Evolutionary conservation across 2,888 invertebrate genomes (phyloP), one percentile per base, ranked within the genome.

Genomic region (Chalcis sispes): DNA sequence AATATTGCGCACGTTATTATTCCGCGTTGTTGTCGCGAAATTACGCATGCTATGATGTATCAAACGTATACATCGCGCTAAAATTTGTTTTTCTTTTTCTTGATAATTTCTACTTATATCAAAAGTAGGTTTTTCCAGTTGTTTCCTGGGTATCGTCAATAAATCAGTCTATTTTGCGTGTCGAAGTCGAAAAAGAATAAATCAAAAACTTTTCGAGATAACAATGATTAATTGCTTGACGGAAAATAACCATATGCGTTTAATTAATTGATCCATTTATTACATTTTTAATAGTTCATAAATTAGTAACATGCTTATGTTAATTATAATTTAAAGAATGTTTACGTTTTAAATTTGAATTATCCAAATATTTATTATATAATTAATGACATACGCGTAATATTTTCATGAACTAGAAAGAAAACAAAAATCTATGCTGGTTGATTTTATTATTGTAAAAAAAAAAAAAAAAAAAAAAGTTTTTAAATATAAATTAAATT

Each of bases 131-230:
- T 46, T 15, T 58, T 42, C 42, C 8, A 10, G 58, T 46, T 18
- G 36, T 40, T 58, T 58, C 36, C n/a, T 27, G n/a, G 62, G 62
- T n/a, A 40, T 36, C 15, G 42, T 15, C 27, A 10, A 46, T 62
- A 59, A 59, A 59, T 59, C 23, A 62, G n/a, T 40, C 40, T 40
- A 23, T 20, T 59, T 32, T 42, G 18, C 25, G 61, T 25, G 5
- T 62, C 8, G 18, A 48, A 15, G 59, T 48, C 10, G 58, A 29
- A 20, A 42, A 25, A 64, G n/a, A 3, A 42, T 42, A 52, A 36
- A 40, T 64, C 48, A 61, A 61, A 61, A 40, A 23, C 7, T 3
- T 23, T 10, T 10, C 7, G 40, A 67, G 66, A 67, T 67, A 67
- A 52, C n/a, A 13, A 50, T 42, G 54, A 67, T 67, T 40, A 40